Evolutionary conservation across 2,797 vertebrate genomes (phyloP).

Genomic region (Anguilla obscura): DNA sequence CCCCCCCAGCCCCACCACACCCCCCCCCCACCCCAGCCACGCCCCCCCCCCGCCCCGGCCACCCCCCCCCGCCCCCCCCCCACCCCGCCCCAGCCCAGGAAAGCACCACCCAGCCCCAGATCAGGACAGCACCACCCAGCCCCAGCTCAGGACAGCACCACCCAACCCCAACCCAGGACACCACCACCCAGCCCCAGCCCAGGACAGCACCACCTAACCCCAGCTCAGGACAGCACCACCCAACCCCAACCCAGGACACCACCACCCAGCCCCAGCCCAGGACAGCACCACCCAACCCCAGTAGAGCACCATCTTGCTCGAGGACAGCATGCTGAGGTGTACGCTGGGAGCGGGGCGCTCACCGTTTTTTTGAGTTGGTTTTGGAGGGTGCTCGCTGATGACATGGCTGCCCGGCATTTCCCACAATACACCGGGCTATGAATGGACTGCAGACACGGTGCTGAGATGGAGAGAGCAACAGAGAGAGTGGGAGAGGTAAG

Average conservation of each 20-base stretch:
- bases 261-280: background rate
- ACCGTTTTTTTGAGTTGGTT: conserved; percentile 49
- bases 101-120: too few species aligned
- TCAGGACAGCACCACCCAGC: background rate
- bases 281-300: background rate
- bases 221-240: too few species aligned
- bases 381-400: conserved; percentile 56
- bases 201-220: background rate
- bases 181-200: background rate
- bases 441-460: conserved; percentile 49
- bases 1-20: background rate
- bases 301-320: background rate
- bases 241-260: background rate
- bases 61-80: too few species aligned
- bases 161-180: background rate
- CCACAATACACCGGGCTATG: conserved; percentile 65
- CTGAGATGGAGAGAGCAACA: conserved; percentile 35
- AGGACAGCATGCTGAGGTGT: background rate
- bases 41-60: too few species aligned
- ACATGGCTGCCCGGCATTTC: conserved; percentile 66
- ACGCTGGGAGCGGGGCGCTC: conserved; percentile 44
- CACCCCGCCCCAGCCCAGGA: too few species aligned
- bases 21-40: background rate
- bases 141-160: too few species aligned
- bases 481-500: background rate